Evolutionary conservation across 2,113 vertebrate genomes (phyloP).

Genomic region (Tretioscincus oriximinensis): DNA sequence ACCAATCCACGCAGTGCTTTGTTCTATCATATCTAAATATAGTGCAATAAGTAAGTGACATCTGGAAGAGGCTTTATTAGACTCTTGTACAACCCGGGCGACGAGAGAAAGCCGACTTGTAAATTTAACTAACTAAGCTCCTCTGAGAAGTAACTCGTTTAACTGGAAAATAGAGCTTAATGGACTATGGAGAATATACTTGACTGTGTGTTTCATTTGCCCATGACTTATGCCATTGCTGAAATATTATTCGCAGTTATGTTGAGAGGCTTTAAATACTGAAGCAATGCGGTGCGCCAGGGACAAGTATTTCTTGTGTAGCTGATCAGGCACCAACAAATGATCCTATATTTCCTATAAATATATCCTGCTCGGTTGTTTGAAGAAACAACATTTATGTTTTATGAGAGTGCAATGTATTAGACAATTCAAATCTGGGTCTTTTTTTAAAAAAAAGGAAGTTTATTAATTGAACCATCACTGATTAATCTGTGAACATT

Average conservation of each 20-base stretch:
- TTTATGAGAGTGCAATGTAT: constrained; percentile 30
- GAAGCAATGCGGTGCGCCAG: constrained; percentile 38
- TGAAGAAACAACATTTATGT: constrained; percentile 17
- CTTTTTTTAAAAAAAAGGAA: constrained; percentile 18
- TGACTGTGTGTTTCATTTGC: constrained; percentile 57
- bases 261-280: constrained; percentile 43
- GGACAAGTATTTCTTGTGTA: constrained; percentile 42
- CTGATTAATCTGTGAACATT: constrained; percentile 51
- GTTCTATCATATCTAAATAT: too few relatives aligned
- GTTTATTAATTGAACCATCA: constrained; percentile 46
- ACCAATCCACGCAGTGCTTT: too few relatives aligned
- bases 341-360: neutral
- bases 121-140: constrained; percentile 4
- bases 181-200: constrained; percentile 45
- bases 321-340: neutral
- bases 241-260: constrained; percentile 46
- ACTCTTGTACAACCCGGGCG: neutral
- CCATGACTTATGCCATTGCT: constrained; percentile 38
- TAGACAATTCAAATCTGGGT: constrained; percentile 40
- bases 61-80: neutral
- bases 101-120: neutral
- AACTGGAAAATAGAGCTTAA: constrained; percentile 26
- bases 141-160: constrained; percentile 27
- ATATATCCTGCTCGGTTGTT: constrained; percentile 41
- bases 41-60: too few relatives aligned